Evolutionary conservation across 2,113 vertebrate genomes (phyloP).

Genomic region (Otocyon megalotis): DNA sequence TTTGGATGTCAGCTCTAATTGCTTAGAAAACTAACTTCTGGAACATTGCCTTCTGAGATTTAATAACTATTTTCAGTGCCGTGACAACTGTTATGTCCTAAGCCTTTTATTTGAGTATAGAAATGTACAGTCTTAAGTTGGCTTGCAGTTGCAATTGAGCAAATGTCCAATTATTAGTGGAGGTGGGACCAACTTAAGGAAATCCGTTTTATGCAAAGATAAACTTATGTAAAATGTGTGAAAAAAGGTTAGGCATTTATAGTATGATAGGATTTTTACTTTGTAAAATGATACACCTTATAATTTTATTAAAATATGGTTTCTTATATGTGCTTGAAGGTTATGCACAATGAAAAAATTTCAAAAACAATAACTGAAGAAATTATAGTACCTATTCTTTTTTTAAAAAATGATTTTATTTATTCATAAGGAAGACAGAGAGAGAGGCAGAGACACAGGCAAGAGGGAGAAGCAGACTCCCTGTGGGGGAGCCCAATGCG

Average conservation of each 20-base stretch:
- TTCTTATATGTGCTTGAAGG: not conserved
- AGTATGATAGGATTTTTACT: not conserved
- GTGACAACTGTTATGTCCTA: not conserved
- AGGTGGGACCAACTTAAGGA: not conserved
- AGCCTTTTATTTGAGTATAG: not conserved
- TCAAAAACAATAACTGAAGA: not conserved
- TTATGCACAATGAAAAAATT: not conserved
- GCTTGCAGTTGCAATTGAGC: not conserved
- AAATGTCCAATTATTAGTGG: not conserved
- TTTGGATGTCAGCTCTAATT: slow-evolving; percentile 6
- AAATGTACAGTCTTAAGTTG: not conserved
- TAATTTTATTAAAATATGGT: slow-evolving; percentile 27
- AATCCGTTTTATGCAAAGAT: not conserved
- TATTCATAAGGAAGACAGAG: too few species aligned
- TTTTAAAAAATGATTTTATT: too few species aligned
- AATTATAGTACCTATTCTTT: not conserved
- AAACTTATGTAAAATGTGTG: not conserved
- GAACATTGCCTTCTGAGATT: not conserved
- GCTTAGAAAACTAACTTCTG: slow-evolving; percentile 8
- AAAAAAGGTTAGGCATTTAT: not conserved
- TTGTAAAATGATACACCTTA: not conserved
- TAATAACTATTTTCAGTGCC: slow-evolving; percentile 49
- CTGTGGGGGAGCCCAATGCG: too few species aligned
- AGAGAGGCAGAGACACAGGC: too few species aligned
- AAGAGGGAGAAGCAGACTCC: too few species aligned